These are phyloP conservation scores for Neodiprion fabricii DNA, from an alignment of 1,140 invertebrate species.

Conservation along the genomic window DNA sequence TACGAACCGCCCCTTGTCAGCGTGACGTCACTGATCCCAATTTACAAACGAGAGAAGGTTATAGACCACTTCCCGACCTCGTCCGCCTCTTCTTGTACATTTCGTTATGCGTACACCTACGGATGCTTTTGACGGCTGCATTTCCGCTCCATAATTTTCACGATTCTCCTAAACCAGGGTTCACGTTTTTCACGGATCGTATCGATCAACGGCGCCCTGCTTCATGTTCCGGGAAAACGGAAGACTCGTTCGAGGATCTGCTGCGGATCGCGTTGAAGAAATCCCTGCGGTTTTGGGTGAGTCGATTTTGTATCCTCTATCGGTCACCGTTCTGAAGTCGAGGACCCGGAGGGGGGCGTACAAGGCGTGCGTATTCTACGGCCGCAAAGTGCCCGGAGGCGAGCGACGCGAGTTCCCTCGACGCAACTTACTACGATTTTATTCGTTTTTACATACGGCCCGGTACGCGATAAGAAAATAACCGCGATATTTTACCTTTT, in stretches of 20 bases:
- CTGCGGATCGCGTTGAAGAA: not conserved
- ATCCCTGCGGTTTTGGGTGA: not conserved
- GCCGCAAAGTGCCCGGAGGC: conserved; percentile 1
- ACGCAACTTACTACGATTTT: conserved; percentile 53
- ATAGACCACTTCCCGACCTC: not conserved
- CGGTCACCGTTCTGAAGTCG: not conserved
- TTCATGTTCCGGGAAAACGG: not conserved
- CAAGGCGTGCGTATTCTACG: not conserved
- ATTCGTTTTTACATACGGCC: conserved; percentile 55
- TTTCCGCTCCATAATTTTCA: too few relatives aligned
- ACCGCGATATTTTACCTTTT: conserved; percentile 54
- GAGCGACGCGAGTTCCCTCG: conserved; percentile 40
- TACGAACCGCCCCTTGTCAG: conserved; percentile 37
- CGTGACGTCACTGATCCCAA: conserved; percentile 49
- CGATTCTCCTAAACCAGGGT: too few relatives aligned
- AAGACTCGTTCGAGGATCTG: not conserved
- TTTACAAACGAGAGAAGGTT: conserved; percentile 25
- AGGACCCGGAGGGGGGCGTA: not conserved
- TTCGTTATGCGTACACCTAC: too few relatives aligned
- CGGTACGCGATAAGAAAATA: conserved; percentile 33
- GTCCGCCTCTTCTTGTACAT: too few relatives aligned
- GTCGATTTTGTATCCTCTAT: not conserved
- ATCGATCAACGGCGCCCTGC: not conserved
- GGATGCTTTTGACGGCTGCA: not conserved
- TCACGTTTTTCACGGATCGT: too few relatives aligned